Evolutionary conservation across 2,888 invertebrate genomes (phyloP).

Genomic region (Hoplodrina blanda): DNA sequence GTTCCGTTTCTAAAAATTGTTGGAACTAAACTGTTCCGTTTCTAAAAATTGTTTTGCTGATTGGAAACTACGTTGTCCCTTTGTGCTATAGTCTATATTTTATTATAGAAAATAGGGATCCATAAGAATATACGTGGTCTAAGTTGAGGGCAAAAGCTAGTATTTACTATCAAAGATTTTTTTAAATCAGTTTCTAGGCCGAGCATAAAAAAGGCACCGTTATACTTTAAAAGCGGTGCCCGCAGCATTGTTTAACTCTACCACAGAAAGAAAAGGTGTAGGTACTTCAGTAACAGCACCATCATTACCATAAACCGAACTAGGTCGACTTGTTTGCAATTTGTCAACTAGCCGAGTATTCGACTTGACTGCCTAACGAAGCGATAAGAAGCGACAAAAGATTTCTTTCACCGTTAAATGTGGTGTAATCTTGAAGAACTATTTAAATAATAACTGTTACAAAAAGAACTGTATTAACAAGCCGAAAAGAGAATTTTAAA

Average conservation of each 20-base stretch:
- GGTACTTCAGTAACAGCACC: conserved; percentile 1
- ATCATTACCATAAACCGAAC: conserved; percentile 23
- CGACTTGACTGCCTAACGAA: conserved; percentile 36
- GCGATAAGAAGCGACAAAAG: conserved; percentile 42
- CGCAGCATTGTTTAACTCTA: conserved; percentile 8
- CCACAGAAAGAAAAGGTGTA: conserved; percentile 25
- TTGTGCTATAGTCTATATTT: too few relatives aligned
- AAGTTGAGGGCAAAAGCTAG: too few relatives aligned
- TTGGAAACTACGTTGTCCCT: too few relatives aligned
- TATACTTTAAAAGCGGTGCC: conserved; percentile 11
- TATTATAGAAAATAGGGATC: too few relatives aligned
- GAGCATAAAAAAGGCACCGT: conserved; percentile 5
- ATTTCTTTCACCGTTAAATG: conserved; percentile 29
- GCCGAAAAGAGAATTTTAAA: background rate
- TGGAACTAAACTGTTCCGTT: too few relatives aligned
- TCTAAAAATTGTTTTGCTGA: too few relatives aligned
- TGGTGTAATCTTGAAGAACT: background rate
- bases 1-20: too few relatives aligned
- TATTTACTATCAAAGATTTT: background rate
- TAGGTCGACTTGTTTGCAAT: conserved; percentile 20
- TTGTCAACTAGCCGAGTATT: conserved; percentile 19
- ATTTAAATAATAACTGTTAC: background rate
- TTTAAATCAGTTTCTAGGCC: conserved; percentile 16
- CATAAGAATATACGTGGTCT: too few relatives aligned
- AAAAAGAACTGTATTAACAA: background rate